These are phyloP conservation scores for Psilopsiagon aymara DNA, from an alignment of 2,113 vertebrate species.

Conservation along the genomic window DNA sequence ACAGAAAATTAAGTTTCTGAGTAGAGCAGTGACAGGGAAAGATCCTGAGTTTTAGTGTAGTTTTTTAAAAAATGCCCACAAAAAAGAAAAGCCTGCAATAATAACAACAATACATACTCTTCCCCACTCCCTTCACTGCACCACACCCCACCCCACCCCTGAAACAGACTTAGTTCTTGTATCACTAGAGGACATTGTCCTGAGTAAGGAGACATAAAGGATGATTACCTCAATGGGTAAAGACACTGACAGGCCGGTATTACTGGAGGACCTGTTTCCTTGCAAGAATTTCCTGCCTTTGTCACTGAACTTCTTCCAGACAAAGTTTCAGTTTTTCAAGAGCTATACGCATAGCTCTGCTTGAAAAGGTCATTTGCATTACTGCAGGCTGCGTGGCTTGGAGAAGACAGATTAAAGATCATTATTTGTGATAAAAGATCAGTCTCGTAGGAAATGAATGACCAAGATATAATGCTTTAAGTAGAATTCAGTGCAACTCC, in stretches of 20 bases:
- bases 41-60: not conserved
- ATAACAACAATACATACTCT: too few relatives aligned
- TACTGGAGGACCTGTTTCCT: not conserved
- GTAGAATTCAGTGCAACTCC: not conserved
- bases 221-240: not conserved
- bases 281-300: not conserved
- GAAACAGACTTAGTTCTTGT: not conserved
- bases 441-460: not conserved
- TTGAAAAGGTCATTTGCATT: not conserved
- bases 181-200: not conserved
- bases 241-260: not conserved
- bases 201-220: not conserved
- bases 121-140: too few relatives aligned
- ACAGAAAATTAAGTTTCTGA: not conserved
- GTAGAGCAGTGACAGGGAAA: not conserved
- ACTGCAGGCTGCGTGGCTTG: not conserved
- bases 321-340: not conserved
- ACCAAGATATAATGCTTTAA: not conserved
- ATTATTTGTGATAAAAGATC: not conserved
- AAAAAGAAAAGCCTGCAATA: not conserved
- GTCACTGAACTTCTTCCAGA: not conserved
- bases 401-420: not conserved
- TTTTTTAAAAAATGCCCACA: not conserved
- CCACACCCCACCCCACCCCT: rapidly evolving
- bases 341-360: not conserved